Percentiles rank a stretch among this genome's conserved stretches.
phyloP scores from a whole-genome alignment of 2,113 vertebrate genomes.

The Stegostoma tigrinum region DNA sequence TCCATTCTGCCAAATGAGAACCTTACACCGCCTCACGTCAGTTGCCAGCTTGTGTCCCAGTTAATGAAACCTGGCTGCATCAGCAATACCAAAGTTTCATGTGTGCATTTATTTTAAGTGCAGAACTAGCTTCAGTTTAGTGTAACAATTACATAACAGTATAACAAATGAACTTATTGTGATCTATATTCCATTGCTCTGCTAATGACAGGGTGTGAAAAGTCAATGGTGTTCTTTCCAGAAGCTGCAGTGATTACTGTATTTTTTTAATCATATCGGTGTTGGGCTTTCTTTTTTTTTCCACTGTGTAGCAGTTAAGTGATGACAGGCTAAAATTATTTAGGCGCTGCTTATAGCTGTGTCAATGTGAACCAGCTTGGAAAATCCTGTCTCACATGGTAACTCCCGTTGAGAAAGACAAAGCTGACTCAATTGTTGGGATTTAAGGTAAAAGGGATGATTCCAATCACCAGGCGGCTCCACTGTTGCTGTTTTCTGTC shows the following conservation, averaged over 20 bases:
- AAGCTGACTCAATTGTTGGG: background rate
- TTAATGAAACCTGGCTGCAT: no score
- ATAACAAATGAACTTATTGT: background rate
- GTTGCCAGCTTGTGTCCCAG: no score
- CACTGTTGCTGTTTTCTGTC: background rate
- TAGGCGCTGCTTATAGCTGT: background rate
- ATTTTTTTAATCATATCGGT: background rate
- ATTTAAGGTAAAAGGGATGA: background rate
- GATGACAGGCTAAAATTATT: conserved; percentile 24
- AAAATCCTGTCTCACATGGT: background rate
- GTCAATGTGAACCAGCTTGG: background rate
- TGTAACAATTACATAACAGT: background rate
- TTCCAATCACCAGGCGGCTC: background rate
- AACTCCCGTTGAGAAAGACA: background rate
- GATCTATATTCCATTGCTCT: background rate
- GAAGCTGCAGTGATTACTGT: background rate
- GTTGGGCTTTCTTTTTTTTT: background rate
- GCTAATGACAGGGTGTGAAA: conserved; percentile 12
- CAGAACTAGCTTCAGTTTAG: background rate
- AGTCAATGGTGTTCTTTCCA: background rate
- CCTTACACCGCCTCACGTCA: no score
- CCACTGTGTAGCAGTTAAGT: background rate
- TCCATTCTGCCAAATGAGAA: no score
- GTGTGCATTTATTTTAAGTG: background rate
- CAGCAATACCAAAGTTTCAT: background rate